These are phyloP conservation scores for Athalia circularis DNA, from an alignment of 2,888 invertebrate species.

Conservation along the genomic window DNA sequence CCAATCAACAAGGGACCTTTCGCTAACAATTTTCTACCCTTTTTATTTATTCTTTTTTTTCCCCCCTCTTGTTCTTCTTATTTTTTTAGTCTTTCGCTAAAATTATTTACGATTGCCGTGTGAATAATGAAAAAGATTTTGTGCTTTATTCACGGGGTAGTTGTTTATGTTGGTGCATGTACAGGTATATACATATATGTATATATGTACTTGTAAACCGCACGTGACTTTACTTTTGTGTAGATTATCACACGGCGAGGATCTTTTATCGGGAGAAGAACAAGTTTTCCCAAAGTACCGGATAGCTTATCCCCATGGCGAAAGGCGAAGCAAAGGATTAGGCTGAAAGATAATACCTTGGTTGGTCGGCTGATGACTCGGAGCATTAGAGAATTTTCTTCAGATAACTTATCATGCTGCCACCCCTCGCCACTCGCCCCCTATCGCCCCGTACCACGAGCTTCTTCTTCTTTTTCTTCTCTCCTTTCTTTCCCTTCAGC, in stretches of 20 bases:
- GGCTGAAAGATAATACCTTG: slow-evolving; percentile 46
- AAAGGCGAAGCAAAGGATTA: slow-evolving; percentile 47
- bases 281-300: slow-evolving; percentile 42
- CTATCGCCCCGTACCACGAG: slow-evolving; percentile 1
- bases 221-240: slow-evolving; percentile 30
- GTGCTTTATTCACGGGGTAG: too few species aligned
- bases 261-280: slow-evolving; percentile 28
- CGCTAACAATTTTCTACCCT: too few species aligned
- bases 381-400: slow-evolving; percentile 57
- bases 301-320: slow-evolving; percentile 45
- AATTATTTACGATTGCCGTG: too few species aligned
- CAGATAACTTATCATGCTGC: slow-evolving; percentile 57
- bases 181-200: neutral
- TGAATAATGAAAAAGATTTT: too few species aligned
- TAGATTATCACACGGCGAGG: slow-evolving; percentile 17
- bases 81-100: too few species aligned
- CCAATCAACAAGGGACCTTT: too few species aligned
- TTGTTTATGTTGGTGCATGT: too few species aligned
- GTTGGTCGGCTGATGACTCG: slow-evolving; percentile 53
- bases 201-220: slow-evolving; percentile 15
- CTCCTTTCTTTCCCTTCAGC: neutral
- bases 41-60: too few species aligned
- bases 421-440: slow-evolving; percentile 31
- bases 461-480: neutral
- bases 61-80: too few species aligned